Percentiles rank a stretch among this genome's conserved stretches.
Conservation (phyloP, 2,113 vertebrate genomes). For the Ptychochromis oligacanthus region DNA sequence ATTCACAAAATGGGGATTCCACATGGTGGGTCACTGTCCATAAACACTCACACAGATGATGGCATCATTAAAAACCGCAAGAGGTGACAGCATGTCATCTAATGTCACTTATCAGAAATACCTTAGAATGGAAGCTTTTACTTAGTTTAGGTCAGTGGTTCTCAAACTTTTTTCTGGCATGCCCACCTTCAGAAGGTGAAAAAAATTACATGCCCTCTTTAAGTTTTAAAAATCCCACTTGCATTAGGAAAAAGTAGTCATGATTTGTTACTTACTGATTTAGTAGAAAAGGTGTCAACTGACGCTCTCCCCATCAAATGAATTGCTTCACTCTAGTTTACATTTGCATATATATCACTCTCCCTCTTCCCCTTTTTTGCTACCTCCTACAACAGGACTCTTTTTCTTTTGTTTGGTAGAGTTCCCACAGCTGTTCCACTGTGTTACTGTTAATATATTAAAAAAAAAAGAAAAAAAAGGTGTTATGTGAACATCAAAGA, state of each 20-base stretch:
- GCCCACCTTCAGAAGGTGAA: too few species aligned
- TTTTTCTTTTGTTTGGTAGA: background rate
- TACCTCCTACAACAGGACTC: background rate
- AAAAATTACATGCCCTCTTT: fast-evolving
- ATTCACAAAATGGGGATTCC: background rate
- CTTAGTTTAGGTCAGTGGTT: too few species aligned
- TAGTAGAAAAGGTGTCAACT: background rate
- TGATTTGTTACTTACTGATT: background rate
- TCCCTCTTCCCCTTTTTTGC: fast-evolving
- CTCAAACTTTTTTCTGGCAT: too few species aligned
- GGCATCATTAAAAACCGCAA: fast-evolving
- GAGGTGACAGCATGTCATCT: fast-evolving
- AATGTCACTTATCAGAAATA: background rate
- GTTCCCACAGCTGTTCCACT: fast-evolving
- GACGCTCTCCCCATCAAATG: too few species aligned
- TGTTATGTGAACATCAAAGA: fast-evolving
- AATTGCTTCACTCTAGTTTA: background rate
- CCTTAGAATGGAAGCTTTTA: too few species aligned
- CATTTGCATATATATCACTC: fast-evolving
- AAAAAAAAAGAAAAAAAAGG: too few species aligned
- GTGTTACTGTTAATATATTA: background rate
- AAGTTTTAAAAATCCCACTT: background rate
- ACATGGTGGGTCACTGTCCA: fast-evolving
- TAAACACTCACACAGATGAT: background rate
- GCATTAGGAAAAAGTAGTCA: background rate